Evolutionary conservation across 2,113 vertebrate species (phyloP).

Genomic region (Shinisaurus crocodilurus): DNA sequence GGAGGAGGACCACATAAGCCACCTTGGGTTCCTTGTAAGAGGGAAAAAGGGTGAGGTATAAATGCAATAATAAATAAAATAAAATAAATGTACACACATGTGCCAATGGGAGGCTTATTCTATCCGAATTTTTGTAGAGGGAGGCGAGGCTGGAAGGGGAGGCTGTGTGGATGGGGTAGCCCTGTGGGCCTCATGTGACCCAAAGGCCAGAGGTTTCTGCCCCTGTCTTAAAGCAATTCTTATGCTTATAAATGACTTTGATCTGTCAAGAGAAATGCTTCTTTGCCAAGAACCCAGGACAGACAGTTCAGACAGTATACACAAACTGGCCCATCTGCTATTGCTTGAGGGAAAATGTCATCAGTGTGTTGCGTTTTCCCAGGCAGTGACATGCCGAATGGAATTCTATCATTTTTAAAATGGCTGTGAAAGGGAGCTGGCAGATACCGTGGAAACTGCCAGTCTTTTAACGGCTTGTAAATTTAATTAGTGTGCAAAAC

Average conservation of each 20-base stretch:
- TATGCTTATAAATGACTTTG: background rate
- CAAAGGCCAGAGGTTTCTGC: background rate
- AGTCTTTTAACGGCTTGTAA: slow-evolving; percentile 72
- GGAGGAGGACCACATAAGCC: too few relatives aligned
- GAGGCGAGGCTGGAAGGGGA: too few relatives aligned
- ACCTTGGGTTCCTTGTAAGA: too few relatives aligned
- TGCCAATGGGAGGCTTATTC: too few relatives aligned
- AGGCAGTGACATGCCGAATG: slow-evolving; percentile 46
- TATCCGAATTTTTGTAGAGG: too few relatives aligned
- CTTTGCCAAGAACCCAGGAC: background rate
- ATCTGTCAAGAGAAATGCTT: background rate
- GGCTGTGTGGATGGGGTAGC: too few relatives aligned
- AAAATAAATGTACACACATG: too few relatives aligned
- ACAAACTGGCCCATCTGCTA: background rate
- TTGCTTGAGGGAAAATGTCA: background rate
- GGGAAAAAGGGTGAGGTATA: too few relatives aligned
- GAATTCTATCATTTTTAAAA: slow-evolving; percentile 68
- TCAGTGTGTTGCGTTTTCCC: background rate
- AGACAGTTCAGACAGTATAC: background rate
- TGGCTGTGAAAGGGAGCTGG: slow-evolving; percentile 66
- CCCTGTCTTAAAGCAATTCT: background rate
- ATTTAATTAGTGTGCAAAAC: slow-evolving; percentile 70
- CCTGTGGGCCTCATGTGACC: background rate
- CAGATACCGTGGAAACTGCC: slow-evolving; percentile 67
- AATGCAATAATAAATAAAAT: too few relatives aligned